Base-by-base conservation (phyloP, 2,113 vertebrate genomes). In the Sapajus apella region DNA sequence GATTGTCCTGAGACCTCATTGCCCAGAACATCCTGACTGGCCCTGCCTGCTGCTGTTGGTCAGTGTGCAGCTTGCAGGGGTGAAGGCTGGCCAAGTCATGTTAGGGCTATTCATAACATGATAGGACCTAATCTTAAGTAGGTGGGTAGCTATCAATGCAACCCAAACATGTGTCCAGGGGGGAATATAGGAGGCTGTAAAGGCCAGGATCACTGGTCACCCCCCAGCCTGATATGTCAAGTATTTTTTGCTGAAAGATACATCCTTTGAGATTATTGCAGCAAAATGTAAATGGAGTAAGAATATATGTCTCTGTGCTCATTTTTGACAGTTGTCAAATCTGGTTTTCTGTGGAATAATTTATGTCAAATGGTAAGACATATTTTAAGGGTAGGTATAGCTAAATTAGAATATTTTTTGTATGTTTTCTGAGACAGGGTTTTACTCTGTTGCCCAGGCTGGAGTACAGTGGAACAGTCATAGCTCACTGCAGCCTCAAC, bases 291-390 rank as follows among this genome's bases (percentile, higher is more conserved):
- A 52, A 43, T 47, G 23, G 45, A 68, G 13, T 81, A 70, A 88
- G 47, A 72, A 37, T 55, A 47, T 11, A 25, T 30, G 3, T 66
- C 27, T 66, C 40, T 76, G n/a, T 37, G 76, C 58, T 64, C n/a
- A 52, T 52, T 95, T 88, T 70, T 90, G 27, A n/a, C 35, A 25
- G 2, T 13, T 72, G 45, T 61, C n/a, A 80, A 73, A 79, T 13
- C 17, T 85, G 56, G 5, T 55, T 95, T 94, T 96, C 73, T 80
- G 50, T n/a, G 84, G n/a, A 10, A 79, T 89, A 68, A n/a, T 30
- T 95, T 75, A 55, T 52, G 18, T 43, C 27, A 64, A 75, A 37
- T 17, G 18, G 10, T 61, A 91, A 18, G 25, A 61, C 37, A 43
- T 21, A 47, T 83, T 79, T 90, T 79, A 73, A 92, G 70, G 18